phyloP scores from a whole-genome alignment of 2,888 invertebrate species.

The Dorcus hopei region DNA sequence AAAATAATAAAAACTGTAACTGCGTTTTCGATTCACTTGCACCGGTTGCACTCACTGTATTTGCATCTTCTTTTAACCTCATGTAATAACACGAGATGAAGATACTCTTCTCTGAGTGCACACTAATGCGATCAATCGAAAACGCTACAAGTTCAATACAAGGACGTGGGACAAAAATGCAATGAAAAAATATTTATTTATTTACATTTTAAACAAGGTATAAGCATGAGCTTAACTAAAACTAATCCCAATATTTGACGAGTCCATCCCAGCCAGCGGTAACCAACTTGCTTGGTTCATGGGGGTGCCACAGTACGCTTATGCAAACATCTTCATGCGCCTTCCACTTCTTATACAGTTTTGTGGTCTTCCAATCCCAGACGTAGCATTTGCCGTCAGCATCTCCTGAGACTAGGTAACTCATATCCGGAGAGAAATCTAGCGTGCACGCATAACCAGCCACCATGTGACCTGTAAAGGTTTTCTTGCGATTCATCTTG shows the following conservation, averaged over 20 bases:
- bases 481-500: constrained; percentile 97
- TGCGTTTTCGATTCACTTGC: no score
- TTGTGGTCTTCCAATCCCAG: constrained; percentile 99
- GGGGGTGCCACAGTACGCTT: constrained; percentile 94
- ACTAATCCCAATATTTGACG: constrained; percentile 97
- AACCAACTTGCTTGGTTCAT: constrained; percentile 95
- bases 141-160: no score
- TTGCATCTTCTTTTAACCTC: no score
- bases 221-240: not conserved
- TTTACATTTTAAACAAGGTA: no score
- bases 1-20: no score
- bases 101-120: no score
- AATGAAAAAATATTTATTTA: no score
- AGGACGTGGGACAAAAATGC: no score
- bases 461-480: constrained; percentile 98
- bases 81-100: no score
- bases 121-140: no score
- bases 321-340: constrained; percentile 99
- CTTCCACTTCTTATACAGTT: constrained; percentile 97
- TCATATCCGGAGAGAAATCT: constrained; percentile 99
- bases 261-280: constrained; percentile 99
- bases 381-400: constrained; percentile 98
- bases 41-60: no score
- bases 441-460: constrained; percentile 97
- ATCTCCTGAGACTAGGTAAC: constrained; percentile 95